Conservation (phyloP, 2,797 vertebrate genomes). For the Dendrocincla tyrannina region DNA sequence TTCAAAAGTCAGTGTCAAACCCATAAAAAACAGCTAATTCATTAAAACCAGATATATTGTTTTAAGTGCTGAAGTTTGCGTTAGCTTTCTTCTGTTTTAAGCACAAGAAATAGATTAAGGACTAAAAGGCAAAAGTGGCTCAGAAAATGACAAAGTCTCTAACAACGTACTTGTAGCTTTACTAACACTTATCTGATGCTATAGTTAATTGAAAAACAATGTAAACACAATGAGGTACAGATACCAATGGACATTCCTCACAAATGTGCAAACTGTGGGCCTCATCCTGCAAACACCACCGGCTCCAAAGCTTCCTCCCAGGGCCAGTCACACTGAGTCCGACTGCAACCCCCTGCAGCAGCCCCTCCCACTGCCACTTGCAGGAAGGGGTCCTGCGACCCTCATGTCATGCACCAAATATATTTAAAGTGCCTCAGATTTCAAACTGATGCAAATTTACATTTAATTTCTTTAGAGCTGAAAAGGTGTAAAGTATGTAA, state of each 20-base stretch:
- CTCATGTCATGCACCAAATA: neutral
- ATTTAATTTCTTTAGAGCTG: neutral
- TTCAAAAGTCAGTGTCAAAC: slow-evolving; percentile 28
- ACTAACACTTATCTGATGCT: neutral
- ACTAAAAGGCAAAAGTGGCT: slow-evolving; percentile 19
- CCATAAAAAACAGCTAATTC: neutral
- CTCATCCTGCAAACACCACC: neutral
- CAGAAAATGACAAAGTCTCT: neutral
- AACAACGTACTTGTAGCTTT: neutral
- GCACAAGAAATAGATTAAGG: neutral
- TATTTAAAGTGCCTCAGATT: neutral
- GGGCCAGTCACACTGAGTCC: accelerated
- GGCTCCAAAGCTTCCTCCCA: neutral
- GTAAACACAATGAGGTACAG: slow-evolving; percentile 14
- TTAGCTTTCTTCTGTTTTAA: neutral
- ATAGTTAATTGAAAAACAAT: neutral
- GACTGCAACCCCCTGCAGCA: neutral
- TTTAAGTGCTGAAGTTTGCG: neutral
- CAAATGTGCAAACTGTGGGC: neutral
- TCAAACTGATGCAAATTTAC: neutral
- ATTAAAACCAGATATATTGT: slow-evolving; percentile 4
- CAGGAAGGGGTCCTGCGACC: neutral
- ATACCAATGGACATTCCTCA: neutral
- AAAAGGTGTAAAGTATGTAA: slow-evolving; percentile 12
- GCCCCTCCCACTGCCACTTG: neutral